These are phyloP conservation scores for Porites divaricata DNA, from an alignment of 92 coral and sea anemone species.

Conservation along the genomic window DNA sequence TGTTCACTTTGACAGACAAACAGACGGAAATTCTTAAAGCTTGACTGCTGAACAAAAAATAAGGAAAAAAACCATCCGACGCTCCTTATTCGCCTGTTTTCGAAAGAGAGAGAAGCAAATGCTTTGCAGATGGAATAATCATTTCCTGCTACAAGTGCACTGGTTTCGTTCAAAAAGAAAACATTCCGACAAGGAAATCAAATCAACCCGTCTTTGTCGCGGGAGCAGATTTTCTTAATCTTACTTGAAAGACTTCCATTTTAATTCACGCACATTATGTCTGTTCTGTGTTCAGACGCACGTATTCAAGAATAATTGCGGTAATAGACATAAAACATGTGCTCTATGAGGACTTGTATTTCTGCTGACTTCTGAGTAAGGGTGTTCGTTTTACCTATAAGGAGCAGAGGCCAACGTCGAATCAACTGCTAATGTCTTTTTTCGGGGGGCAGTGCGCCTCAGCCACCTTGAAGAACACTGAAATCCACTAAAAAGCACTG, in stretches of 20 bases:
- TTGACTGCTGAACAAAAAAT: background rate
- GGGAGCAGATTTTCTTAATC: constrained; percentile 33
- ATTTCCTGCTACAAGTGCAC: background rate
- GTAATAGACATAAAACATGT: constrained; percentile 38
- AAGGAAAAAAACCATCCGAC: background rate
- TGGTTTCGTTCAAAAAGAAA: background rate
- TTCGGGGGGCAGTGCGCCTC: too few relatives aligned
- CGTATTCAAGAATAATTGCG: background rate
- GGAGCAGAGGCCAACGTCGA: too few relatives aligned
- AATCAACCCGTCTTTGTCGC: constrained; percentile 7
- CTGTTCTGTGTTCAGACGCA: background rate
- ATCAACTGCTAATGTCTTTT: too few relatives aligned
- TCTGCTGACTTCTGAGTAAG: too few relatives aligned
- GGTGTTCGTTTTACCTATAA: too few relatives aligned
- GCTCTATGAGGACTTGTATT: background rate
- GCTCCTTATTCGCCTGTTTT: constrained; percentile 12
- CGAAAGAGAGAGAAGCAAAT: background rate
- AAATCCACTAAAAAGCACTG: too few relatives aligned
- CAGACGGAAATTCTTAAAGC: constrained; percentile 40
- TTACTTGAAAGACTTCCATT: constrained; percentile 14
- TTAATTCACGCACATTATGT: constrained; percentile 8
- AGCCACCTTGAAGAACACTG: too few relatives aligned
- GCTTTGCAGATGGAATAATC: background rate
- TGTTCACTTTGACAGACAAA: constrained; percentile 38
- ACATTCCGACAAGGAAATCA: constrained; percentile 20